phyloP scores from a whole-genome alignment of 2,888 invertebrate genomes.

The Drosophila mayaguana region DNA sequence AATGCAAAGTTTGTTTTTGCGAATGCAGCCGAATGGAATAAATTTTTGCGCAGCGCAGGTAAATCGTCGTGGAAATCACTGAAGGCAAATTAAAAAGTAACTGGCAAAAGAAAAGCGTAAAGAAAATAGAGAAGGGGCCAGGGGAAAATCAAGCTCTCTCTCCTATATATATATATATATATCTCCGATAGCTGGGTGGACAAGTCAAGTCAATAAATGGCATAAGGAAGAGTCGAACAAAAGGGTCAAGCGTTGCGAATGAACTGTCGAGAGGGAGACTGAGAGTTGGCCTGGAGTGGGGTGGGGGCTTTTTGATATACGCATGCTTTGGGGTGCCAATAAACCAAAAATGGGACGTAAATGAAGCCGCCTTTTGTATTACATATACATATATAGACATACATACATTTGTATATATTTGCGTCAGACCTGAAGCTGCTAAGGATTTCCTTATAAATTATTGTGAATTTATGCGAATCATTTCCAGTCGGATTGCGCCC shows the following conservation, averaged over 20 bases:
- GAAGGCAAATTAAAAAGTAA: conserved; percentile 73
- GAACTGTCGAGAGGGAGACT: conserved; percentile 6
- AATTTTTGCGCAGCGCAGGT: conserved; percentile 75
- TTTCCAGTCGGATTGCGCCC: conserved; percentile 75
- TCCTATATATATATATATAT: background rate
- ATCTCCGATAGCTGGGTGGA: conserved; percentile 8
- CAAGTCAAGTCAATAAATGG: conserved; percentile 71
- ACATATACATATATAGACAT: conserved; percentile 10
- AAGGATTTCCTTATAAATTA: conserved; percentile 81
- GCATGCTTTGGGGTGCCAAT: conserved; percentile 21
- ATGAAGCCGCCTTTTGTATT: conserved; percentile 52
- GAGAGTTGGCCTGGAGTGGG: background rate
- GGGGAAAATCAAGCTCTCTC: background rate
- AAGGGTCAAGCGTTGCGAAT: conserved; percentile 70
- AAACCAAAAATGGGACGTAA: conserved; percentile 47
- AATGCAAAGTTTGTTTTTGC: conserved; percentile 72
- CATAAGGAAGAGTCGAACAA: conserved; percentile 64
- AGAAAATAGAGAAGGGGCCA: conserved; percentile 23
- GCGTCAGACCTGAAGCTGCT: conserved; percentile 51
- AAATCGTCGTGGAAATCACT: conserved; percentile 79
- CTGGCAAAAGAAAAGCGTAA: conserved; percentile 30
- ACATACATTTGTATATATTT: conserved; percentile 13
- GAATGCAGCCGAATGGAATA: conserved; percentile 76
- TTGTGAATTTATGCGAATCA: conserved; percentile 82
- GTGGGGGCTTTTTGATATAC: background rate